phyloP scores from a whole-genome alignment of 2,888 invertebrate species.

The Atrina japonica region DNA sequence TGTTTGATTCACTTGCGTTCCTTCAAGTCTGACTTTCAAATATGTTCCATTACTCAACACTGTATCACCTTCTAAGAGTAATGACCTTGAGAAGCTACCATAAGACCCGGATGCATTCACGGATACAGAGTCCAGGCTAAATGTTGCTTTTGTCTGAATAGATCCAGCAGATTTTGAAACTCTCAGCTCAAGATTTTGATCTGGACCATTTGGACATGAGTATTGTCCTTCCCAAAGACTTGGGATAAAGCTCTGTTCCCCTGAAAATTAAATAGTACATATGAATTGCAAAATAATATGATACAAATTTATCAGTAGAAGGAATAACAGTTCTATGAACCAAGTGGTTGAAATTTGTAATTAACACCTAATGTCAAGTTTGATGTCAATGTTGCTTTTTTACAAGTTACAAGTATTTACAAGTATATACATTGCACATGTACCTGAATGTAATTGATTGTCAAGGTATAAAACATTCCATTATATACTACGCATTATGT shows the following conservation, averaged over 20 bases:
- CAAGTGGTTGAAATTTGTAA: too few species aligned
- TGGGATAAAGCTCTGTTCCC: conserved; percentile 46
- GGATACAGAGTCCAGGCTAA: background rate
- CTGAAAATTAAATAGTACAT: conserved; percentile 10
- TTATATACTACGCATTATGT: too few species aligned
- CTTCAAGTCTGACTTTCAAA: background rate
- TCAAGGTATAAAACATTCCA: too few species aligned
- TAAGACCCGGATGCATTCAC: conserved; percentile 20
- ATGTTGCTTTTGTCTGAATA: conserved; percentile 4
- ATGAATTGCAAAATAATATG: background rate
- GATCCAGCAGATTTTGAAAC: conserved; percentile 16
- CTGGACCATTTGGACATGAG: conserved; percentile 36
- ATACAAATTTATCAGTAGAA: too few species aligned
- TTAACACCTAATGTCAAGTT: too few species aligned
- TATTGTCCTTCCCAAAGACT: conserved; percentile 60
- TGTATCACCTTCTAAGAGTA: conserved; percentile 1
- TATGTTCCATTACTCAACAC: background rate
- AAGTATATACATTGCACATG: too few species aligned
- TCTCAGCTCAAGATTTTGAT: conserved; percentile 26
- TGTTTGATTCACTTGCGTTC: background rate
- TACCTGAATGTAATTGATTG: too few species aligned
- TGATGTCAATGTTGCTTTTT: too few species aligned
- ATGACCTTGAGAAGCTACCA: background rate
- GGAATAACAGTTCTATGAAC: too few species aligned
- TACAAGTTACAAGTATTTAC: too few species aligned